Evolutionary conservation across 2,797 vertebrate genomes (phyloP).

Genomic region (Sus cebifrons): DNA sequence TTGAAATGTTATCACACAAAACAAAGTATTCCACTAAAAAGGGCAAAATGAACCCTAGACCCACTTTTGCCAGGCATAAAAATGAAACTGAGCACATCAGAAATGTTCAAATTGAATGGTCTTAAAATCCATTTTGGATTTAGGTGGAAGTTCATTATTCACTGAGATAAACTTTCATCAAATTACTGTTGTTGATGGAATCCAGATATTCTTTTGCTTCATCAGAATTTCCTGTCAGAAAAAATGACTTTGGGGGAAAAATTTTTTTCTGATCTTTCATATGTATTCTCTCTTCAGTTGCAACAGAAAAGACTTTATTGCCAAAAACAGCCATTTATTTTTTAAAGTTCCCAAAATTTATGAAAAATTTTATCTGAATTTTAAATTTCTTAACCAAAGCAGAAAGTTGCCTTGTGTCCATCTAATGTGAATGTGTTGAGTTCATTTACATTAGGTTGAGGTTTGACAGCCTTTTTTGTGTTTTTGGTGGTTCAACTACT

Average conservation of each 20-base stretch:
- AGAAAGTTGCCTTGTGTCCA: not conserved
- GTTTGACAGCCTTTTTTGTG: not conserved
- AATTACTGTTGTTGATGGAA: not conserved
- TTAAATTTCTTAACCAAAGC: not conserved
- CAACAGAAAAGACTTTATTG: not conserved
- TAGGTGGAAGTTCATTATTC: not conserved
- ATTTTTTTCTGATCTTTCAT: not conserved
- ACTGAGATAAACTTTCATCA: not conserved
- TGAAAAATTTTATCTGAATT: not conserved
- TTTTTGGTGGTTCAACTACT: not conserved
- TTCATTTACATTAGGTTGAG: not conserved
- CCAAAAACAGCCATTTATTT: not conserved
- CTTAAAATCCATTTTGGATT: not conserved
- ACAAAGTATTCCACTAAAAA: not conserved
- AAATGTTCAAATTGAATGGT: not conserved
- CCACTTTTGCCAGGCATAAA: not conserved
- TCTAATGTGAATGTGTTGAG: not conserved
- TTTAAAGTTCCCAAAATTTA: not conserved
- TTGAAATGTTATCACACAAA: conserved; percentile 1
- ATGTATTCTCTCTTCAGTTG: not conserved
- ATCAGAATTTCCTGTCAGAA: not conserved
- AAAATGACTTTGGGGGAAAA: not conserved
- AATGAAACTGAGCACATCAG: not conserved
- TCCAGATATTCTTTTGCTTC: conserved; percentile 12
- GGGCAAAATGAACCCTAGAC: not conserved